Evolutionary conservation across 2,113 vertebrate genomes (phyloP).

Genomic region (human (Homo sapiens)): DNA sequence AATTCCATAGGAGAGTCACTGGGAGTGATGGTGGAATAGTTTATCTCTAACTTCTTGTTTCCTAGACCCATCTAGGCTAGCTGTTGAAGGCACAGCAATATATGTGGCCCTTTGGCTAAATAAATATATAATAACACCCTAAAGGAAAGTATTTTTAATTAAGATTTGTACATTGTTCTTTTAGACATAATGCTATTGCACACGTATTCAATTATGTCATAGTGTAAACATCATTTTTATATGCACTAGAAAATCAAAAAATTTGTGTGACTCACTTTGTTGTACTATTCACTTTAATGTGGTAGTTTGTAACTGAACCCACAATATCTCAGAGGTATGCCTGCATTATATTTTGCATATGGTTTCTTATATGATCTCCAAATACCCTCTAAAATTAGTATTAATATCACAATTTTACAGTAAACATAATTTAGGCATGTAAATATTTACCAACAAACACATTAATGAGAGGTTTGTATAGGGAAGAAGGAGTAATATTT

Average conservation of each 20-base stretch:
- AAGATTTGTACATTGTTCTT: neutral
- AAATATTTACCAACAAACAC: neutral
- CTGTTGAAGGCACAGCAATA: too few relatives aligned
- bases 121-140: neutral
- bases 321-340: neutral
- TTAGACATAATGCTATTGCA: neutral
- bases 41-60: neutral
- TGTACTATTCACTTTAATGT: neutral
- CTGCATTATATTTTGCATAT: neutral
- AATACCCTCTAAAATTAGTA: neutral
- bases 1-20: neutral
- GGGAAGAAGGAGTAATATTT: neutral
- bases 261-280: neutral
- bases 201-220: neutral
- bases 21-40: neutral
- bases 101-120: neutral
- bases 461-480: neutral
- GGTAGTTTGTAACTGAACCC: neutral
- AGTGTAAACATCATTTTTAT: neutral
- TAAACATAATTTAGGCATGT: neutral
- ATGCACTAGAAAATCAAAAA: neutral
- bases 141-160: neutral
- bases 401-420: neutral
- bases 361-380: neutral
- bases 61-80: too few relatives aligned